Base-by-base conservation (phyloP, 2,797 vertebrate genomes). In the Hypotaenidia okinawae region DNA sequence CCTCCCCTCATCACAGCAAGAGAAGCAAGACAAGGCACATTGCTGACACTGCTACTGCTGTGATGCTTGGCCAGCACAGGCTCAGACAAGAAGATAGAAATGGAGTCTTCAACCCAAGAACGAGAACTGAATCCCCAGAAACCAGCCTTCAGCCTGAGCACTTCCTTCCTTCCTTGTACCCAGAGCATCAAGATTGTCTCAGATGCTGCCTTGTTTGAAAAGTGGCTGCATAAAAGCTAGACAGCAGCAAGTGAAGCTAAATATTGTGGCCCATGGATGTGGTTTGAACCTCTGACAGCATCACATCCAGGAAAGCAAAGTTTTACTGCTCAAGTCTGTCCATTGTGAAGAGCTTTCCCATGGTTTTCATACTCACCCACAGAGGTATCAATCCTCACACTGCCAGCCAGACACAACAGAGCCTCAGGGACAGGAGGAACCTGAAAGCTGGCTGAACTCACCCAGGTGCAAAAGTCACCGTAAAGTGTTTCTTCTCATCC, bases 371-470 rank as follows among this genome's bases (percentile, higher is more conserved):
- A 27, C 69, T n/a, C 35, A 89, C 67, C 83, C 81, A 74, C 5
- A 69, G 28, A 79, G 57, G 67, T 73, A 70, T 32, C 84, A 72
- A 37, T 30, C 5, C 0, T 67, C 41, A 4, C 11, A n/a, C 59
- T 37, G 37, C 70, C 55, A 86, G 67, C 30, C 72, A 61, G 77
- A 90, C 54, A 64, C 73, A 90, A 45, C 61, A 89, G 59, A 90
- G 93, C 83, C 84, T 59, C 25, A 3, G 91, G 85, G 70, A 67
- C 83, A 93, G 77, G 90, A 76, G 37, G 70, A 95, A 88, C 67
- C 15, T 51, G 21, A 55, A 54, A 2, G 0, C 1, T 78, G 80
- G 45, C 93, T 87, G 89, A 95, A 81, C 45, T 77, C 83, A 90
- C 32, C 63, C 7, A 4, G 27, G 54, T 64, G 32, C 33, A 92